Base-by-base conservation (phyloP, 1,140 invertebrate species). In the Pogonomyrmex barbatus region DNA sequence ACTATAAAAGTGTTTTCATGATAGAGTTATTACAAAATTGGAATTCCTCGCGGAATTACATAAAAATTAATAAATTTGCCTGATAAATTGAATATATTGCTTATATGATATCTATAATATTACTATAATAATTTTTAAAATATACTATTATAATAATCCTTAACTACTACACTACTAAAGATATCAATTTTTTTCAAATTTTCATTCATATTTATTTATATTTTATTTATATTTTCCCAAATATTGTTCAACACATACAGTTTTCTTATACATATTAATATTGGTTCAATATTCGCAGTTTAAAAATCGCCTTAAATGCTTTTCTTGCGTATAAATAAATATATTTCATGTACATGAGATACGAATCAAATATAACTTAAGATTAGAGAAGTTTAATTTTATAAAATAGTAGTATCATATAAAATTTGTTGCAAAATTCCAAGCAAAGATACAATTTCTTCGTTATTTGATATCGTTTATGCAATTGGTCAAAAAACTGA, bases 401-500 rank as follows among this genome's bases (percentile, higher is more conserved):
- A 12, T 4, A 67, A 42, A 67, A 67, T 10, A 24, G 4, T 45
- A 45, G n/a, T 45, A n/a, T 4, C 14, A 67, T 24, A 45, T n/a
- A 12, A 67, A 67, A 36, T 65, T 65, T 65, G 36, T 45, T 67
- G 39, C 39, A 42, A 67, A 65, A 67, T 42, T 67, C 24, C 39
- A 24, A 67, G n/a, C 63, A 45, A 67, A 67, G 63, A 5, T 45
- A 45, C 4, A 45, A 67, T 67, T 67, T 67, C 63, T 67, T 67
- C 4, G 63, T 67, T 10, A 67, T 17, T 67, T 39, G 63, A 67
- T 45, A 10, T 42, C 17, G n/a, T 39, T 39, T 67, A 9, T 67
- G 63, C n/a, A 67, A 67, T 67, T 45, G 36, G 9, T 4, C n/a
- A 67, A 39, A 67, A 67, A 67, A 67, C 42, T 67, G n/a, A 67